These are phyloP conservation scores for Lithophane semibrunnea DNA, from an alignment of 2,888 invertebrate species.

Conservation along the genomic window DNA sequence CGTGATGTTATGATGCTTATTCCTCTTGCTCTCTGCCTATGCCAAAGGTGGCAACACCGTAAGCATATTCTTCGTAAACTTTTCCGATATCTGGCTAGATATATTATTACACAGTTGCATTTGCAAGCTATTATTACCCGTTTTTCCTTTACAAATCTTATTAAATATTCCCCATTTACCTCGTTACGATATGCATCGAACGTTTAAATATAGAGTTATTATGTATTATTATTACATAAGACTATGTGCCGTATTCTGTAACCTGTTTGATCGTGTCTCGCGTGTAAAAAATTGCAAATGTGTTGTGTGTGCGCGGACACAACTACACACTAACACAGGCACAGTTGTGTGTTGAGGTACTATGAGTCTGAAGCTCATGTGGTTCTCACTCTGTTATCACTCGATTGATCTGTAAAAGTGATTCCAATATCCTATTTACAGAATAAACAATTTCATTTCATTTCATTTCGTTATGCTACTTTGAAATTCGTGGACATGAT, in stretches of 20 bases:
- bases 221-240: slow-evolving; percentile 53
- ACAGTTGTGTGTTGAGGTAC: slow-evolving; percentile 25
- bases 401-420: too few species aligned
- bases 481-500: background rate
- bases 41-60: background rate
- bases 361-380: slow-evolving; percentile 8
- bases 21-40: background rate
- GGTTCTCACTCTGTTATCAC: slow-evolving; percentile 61
- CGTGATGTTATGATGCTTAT: background rate
- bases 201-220: slow-evolving; percentile 25
- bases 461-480: too few species aligned
- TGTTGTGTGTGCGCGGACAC: slow-evolving; percentile 27
- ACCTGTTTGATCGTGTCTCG: slow-evolving; percentile 52
- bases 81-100: background rate
- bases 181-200: slow-evolving; percentile 37
- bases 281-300: slow-evolving; percentile 60
- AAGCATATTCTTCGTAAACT: background rate
- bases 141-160: slow-evolving; percentile 39
- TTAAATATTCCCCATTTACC: slow-evolving; percentile 30
- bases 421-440: too few species aligned
- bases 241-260: slow-evolving; percentile 31
- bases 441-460: too few species aligned
- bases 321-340: slow-evolving; percentile 41
- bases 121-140: background rate
- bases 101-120: background rate